Percentiles rank a stretch among this genome's conserved stretches.
Evolutionary conservation across 1,140 invertebrate species (phyloP).

Genomic region (Caenorhabditis elegans): DNA sequence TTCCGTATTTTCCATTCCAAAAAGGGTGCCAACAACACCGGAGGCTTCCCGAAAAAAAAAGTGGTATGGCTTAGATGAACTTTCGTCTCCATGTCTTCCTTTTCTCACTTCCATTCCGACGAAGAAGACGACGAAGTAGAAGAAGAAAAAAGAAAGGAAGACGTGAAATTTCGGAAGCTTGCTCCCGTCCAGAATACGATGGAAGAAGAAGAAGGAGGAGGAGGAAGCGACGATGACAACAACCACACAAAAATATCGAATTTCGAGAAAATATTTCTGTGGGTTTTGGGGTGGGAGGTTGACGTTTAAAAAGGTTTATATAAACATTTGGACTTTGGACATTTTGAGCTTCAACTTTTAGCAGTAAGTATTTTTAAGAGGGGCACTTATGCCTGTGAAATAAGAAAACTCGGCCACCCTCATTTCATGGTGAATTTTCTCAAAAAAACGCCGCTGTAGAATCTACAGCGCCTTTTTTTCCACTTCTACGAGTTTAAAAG

Average conservation of each 20-base stretch:
- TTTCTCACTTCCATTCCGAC: background rate
- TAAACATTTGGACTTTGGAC: too few species aligned
- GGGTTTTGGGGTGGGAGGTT: background rate
- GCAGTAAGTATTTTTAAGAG: too few species aligned
- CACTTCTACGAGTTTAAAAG: too few species aligned
- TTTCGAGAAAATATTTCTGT: background rate
- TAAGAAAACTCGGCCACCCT: too few species aligned
- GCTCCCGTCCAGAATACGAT: too few species aligned
- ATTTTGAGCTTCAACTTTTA: too few species aligned
- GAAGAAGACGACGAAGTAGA: too few species aligned
- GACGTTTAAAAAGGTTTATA: background rate
- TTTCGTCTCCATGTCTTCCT: background rate
- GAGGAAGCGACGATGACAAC: background rate
- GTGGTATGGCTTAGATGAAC: background rate
- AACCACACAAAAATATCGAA: constrained; percentile 5
- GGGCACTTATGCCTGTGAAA: too few species aligned
- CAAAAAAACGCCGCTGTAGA: too few species aligned
- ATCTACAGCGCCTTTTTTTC: too few species aligned
- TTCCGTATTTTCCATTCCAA: background rate
- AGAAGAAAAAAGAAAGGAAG: background rate
- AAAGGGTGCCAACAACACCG: background rate
- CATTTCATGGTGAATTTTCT: too few species aligned
- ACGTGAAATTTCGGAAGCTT: background rate
- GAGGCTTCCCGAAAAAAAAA: background rate
- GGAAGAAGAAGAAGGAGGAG: background rate